Conservation (phyloP, 1,140 invertebrate genomes). For the Cydia amplana region DNA sequence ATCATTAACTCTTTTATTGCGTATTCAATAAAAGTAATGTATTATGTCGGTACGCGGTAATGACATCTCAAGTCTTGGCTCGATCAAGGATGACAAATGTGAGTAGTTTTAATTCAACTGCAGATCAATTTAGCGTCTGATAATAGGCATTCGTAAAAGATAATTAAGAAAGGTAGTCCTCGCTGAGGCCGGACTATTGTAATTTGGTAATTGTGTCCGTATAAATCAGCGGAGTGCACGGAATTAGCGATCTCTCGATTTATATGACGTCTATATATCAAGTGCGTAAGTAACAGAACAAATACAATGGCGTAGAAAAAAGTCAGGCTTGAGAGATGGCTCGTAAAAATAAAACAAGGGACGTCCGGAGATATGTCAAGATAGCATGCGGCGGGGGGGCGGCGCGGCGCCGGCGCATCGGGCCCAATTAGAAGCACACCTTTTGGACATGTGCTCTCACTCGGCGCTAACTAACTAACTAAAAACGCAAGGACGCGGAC, state of each 20-base stretch:
- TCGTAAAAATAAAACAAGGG: conserved; percentile 76
- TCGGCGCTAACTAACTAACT: conserved; percentile 63
- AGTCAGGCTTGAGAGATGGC: conserved; percentile 60
- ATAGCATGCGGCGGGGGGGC: conserved; percentile 70
- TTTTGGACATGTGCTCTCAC: conserved; percentile 74
- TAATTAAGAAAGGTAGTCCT: conserved; percentile 19
- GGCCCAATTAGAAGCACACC: conserved; percentile 77
- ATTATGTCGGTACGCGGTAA: conserved; percentile 46
- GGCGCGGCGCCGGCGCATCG: conserved; percentile 52
- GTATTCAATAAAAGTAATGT: conserved; percentile 74
- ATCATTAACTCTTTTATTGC: conserved; percentile 74
- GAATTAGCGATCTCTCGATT: conserved; percentile 56
- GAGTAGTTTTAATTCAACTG: conserved; percentile 2
- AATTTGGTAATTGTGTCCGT: conserved; percentile 33
- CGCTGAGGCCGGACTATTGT: conserved; percentile 3
- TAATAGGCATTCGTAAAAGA: conserved; percentile 10
- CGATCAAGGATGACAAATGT: background rate
- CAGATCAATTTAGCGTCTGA: conserved; percentile 1
- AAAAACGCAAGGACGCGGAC: conserved; percentile 59
- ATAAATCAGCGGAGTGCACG: conserved; percentile 46
- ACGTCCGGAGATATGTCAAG: conserved; percentile 77
- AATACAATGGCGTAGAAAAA: conserved; percentile 67
- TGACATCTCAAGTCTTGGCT: conserved; percentile 43
- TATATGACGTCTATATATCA: conserved; percentile 69
- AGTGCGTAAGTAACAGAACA: conserved; percentile 58